Percentiles rank a stretch among this genome's conserved stretches.
Evolutionary conservation across 2,888 invertebrate genomes (phyloP).

Genomic region (Tetranychus truncatus): DNA sequence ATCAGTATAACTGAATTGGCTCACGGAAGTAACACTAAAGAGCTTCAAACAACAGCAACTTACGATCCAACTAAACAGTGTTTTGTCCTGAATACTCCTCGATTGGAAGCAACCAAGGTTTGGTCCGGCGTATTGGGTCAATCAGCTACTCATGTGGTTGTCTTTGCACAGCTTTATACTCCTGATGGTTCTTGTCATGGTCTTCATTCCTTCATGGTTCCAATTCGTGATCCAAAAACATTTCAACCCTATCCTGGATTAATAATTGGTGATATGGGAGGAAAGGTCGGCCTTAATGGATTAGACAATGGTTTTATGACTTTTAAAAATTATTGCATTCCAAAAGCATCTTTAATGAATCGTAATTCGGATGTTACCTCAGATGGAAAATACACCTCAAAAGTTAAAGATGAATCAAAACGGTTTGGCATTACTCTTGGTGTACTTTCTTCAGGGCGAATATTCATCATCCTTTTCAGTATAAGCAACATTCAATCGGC

Average conservation of each 20-base stretch:
- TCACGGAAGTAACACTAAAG: conserved; percentile 74
- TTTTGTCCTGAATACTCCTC: conserved; percentile 53
- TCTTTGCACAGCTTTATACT: conserved; percentile 65
- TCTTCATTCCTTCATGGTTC: conserved; percentile 70
- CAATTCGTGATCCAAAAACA: conserved; percentile 55
- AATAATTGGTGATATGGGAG: conserved; percentile 73
- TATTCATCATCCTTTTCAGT: conserved; percentile 48
- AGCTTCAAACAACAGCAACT: conserved; percentile 65
- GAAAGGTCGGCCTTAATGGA: conserved; percentile 74
- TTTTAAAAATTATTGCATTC: conserved; percentile 70
- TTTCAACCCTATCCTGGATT: conserved; percentile 55
- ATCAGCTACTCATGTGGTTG: conserved; percentile 62
- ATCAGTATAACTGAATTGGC: conserved; percentile 74
- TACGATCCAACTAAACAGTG: conserved; percentile 51
- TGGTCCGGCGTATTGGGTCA: conserved; percentile 63
- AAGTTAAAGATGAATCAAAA: conserved; percentile 49
- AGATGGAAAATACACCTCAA: conserved; percentile 57
- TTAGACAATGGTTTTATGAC: conserved; percentile 82
- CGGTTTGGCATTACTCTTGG: conserved; percentile 62
- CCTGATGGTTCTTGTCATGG: conserved; percentile 58
- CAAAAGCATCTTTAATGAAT: conserved; percentile 62
- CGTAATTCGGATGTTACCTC: conserved; percentile 70
- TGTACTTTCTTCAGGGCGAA: conserved; percentile 63
- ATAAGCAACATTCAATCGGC: conserved; percentile 48
- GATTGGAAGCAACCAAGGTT: conserved; percentile 58